Conservation (phyloP, 1,140 invertebrate genomes). For the Monomorium pharaonis region DNA sequence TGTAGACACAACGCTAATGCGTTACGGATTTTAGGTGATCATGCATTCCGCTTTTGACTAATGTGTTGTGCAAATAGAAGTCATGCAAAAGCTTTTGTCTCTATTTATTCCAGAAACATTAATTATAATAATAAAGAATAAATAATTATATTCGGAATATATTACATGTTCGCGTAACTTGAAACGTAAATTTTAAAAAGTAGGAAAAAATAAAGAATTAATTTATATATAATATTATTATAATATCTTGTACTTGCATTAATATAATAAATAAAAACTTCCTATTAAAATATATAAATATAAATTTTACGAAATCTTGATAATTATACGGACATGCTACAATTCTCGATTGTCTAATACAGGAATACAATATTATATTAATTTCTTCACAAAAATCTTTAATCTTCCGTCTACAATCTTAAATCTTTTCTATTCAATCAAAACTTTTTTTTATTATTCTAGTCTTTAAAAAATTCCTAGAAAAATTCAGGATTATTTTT, state of each 20-base stretch:
- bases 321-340: neutral
- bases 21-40: slow-evolving; percentile 40
- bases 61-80: neutral
- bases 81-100: neutral
- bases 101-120: neutral
- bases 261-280: neutral
- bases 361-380: neutral
- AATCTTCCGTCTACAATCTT: too few relatives aligned
- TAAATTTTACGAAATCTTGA: slow-evolving; percentile 1
- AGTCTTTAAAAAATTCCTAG: too few relatives aligned
- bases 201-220: neutral
- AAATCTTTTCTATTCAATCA: too few relatives aligned
- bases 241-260: neutral
- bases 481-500: too few relatives aligned
- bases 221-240: neutral
- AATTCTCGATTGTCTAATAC: neutral
- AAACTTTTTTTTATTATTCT: too few relatives aligned
- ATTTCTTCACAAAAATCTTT: neutral
- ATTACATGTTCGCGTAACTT: neutral
- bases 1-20: slow-evolving; percentile 10
- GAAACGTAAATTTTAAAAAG: neutral
- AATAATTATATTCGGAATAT: neutral
- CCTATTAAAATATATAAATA: neutral
- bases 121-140: neutral
- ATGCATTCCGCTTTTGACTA: neutral